phyloP scores from a whole-genome alignment of 2,113 vertebrate genomes.

The Glaucomys volans region DNA sequence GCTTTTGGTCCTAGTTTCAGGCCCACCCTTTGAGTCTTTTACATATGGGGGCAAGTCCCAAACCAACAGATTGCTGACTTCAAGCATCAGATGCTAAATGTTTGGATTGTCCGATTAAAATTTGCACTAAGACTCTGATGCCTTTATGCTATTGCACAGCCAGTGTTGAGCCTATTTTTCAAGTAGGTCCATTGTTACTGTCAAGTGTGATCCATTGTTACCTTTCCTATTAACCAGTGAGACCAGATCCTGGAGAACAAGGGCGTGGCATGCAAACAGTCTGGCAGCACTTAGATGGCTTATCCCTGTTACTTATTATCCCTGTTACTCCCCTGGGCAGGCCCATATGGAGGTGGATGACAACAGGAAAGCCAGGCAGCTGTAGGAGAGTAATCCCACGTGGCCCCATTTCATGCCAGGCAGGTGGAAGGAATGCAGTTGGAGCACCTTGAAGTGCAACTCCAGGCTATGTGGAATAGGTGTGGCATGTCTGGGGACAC shows the following conservation, averaged over 20 bases:
- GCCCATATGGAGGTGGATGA: not conserved
- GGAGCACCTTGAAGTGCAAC: not conserved
- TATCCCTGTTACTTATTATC: not conserved
- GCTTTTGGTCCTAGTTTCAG: not conserved
- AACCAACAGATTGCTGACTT: not conserved
- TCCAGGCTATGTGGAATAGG: too few species aligned
- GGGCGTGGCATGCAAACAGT: not conserved
- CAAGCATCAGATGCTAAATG: constrained; percentile 8
- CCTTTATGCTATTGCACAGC: not conserved
- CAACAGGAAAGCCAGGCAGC: not conserved
- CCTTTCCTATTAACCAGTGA: not conserved
- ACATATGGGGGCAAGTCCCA: not conserved
- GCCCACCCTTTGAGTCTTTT: not conserved
- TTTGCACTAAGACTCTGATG: not conserved
- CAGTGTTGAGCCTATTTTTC: not conserved
- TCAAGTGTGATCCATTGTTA: not conserved
- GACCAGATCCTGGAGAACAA: not conserved
- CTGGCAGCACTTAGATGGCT: not conserved
- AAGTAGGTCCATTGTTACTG: not conserved
- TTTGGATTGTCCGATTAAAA: not conserved
- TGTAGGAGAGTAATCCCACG: not conserved
- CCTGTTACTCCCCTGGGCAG: not conserved
- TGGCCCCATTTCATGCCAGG: not conserved
- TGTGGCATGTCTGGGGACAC: not conserved
- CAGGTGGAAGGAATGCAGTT: not conserved